Evolutionary conservation across 2,113 vertebrate genomes (phyloP).

Genomic region (Zosterops borbonicus): DNA sequence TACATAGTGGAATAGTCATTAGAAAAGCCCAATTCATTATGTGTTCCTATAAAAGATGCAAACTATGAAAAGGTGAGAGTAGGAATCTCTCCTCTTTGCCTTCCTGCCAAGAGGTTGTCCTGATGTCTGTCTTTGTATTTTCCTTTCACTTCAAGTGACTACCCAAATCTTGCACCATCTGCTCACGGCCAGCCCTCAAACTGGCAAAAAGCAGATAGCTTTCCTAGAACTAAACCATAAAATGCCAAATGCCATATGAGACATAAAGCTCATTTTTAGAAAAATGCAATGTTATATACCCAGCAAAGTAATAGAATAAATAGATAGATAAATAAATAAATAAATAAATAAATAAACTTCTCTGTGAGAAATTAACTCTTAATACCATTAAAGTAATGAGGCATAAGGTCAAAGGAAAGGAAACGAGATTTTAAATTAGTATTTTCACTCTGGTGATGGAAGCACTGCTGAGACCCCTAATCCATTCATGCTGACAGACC

Average conservation of each 20-base stretch:
- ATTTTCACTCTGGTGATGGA: constrained; percentile 58
- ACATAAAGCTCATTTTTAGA: not conserved
- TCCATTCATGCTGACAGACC: constrained; percentile 59
- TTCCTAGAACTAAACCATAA: not conserved
- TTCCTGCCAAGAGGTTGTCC: not conserved
- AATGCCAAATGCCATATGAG: not conserved
- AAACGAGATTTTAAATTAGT: constrained; percentile 54
- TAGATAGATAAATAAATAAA: not conserved
- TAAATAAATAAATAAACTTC: not conserved
- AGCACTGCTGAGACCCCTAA: constrained; percentile 62
- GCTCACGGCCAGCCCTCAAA: not conserved
- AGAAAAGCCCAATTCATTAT: constrained; percentile 14
- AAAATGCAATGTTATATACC: not conserved
- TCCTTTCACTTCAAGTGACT: not conserved
- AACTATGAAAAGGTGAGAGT: not conserved
- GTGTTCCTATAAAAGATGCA: not conserved
- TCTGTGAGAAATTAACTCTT: constrained; percentile 14
- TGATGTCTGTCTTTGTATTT: not conserved
- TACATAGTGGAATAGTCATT: not conserved
- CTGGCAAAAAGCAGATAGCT: not conserved
- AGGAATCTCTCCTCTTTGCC: not conserved
- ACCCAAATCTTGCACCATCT: not conserved
- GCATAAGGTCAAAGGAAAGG: constrained; percentile 54
- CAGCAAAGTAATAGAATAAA: not conserved
- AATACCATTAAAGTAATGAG: constrained; percentile 54